These are phyloP conservation scores for Cecidostiba fungosa DNA, from an alignment of 2,888 invertebrate genomes.

Conservation along the genomic window DNA sequence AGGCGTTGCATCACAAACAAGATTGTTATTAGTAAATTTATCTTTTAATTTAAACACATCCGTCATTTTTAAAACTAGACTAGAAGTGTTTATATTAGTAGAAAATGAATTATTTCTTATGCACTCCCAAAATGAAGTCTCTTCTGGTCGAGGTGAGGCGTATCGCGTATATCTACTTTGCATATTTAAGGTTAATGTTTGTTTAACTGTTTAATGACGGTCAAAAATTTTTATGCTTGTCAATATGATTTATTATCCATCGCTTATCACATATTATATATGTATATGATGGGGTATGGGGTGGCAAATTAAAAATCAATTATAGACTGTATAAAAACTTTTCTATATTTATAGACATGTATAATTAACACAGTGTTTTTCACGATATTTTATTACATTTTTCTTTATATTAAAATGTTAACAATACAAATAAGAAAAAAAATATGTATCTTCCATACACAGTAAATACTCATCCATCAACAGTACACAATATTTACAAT, in stretches of 20 bases:
- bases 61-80: constrained; percentile 31
- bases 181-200: constrained; percentile 19
- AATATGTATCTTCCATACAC: constrained; percentile 45
- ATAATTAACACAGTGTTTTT: background rate
- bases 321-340: constrained; percentile 32
- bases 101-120: background rate
- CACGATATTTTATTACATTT: constrained; percentile 25
- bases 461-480: constrained; percentile 34
- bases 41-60: background rate
- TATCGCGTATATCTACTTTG: background rate
- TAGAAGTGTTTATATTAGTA: background rate
- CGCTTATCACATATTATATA: background rate
- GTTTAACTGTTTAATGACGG: constrained; percentile 37
- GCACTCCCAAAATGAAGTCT: background rate
- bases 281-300: no score
- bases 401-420: background rate
- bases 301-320: background rate
- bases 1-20: constrained; percentile 52
- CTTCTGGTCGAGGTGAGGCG: background rate
- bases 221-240: constrained; percentile 4
- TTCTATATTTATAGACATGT: constrained; percentile 24
- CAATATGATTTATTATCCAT: background rate
- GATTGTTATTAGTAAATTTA: background rate
- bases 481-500: constrained; percentile 55
- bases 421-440: constrained; percentile 21